Base-by-base conservation (phyloP, 2,113 vertebrate species). In the Stigmatopora argus region DNA sequence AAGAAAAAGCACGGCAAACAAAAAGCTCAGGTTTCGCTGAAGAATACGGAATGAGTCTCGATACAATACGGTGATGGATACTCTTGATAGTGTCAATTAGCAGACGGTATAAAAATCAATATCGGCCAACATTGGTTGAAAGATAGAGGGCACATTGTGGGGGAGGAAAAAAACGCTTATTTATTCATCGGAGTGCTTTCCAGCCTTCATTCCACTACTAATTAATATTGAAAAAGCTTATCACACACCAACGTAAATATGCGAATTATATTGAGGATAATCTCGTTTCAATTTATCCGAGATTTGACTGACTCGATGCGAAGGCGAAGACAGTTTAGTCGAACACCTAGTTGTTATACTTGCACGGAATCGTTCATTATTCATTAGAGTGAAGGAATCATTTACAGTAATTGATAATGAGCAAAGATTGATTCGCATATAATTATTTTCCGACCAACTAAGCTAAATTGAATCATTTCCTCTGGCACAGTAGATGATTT, bases 61-160 rank as follows among this genome's bases (percentile, higher is more conserved):
- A 71, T 74, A 81, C 78, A 70, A 70, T 78, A 59, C 38, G 53
- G 41, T 26, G 64, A 69, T 69, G 62, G 69, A 81, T 68, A 59
- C 69, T 70, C 78, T 69, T 52, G 57, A 70, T 61, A 66, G 71
- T 65, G 65, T 72, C 68, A 73, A 73, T 77, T 66, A 75, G 70
- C 65, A 78, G 49, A 67, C 66, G 74, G 70, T 64, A 78, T 41
- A 38, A 63, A 59, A 72, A 14, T 58, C 56, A 58, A 35, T 35
- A 5, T 31, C 18, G 8, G 56, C 56, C 35, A 26, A n/a, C 17
- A 58, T 58, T 58, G 23, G 56, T 4, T 4, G 3, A 35, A 15
- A 11, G 56, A 38, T 31, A 8, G 17, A 11, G 34, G 34, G 57
- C 35, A n/a, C 31, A 59, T 34, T 17, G 7, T 12, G 5, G 11